A percentile compares a stretch with the other conserved stretches of the same genome.
phyloP scores from a whole-genome alignment of 2,113 vertebrate species.

The Osmerus eperlanus region DNA sequence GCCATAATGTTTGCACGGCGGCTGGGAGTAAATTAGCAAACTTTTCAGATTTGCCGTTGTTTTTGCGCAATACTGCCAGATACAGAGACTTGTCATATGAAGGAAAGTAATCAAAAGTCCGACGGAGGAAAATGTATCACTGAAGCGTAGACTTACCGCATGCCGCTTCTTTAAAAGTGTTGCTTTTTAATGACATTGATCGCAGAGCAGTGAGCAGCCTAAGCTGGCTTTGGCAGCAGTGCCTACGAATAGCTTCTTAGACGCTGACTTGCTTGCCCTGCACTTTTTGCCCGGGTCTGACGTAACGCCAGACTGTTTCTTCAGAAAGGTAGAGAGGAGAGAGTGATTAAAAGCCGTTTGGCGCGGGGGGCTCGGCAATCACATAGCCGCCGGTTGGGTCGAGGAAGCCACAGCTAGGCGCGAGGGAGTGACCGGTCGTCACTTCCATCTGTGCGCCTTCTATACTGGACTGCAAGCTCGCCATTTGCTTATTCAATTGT shows the following conservation, averaged over 20 bases:
- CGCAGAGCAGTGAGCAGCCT: conserved; percentile 58
- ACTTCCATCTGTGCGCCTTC: conserved; percentile 44
- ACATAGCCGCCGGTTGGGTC: conserved; percentile 45
- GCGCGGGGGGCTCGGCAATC: conserved; percentile 17
- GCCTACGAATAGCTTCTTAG: conserved; percentile 68
- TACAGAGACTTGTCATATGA: conserved; percentile 66
- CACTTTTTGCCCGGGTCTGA: conserved; percentile 68
- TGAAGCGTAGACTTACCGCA: conserved; percentile 65
- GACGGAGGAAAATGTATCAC: conserved; percentile 45
- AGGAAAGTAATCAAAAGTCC: conserved; percentile 48
- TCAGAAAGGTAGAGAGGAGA: conserved; percentile 64
- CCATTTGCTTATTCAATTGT: too few relatives aligned
- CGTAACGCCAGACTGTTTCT: conserved; percentile 70
- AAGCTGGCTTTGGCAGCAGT: conserved; percentile 69
- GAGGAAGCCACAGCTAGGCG: conserved; percentile 41
- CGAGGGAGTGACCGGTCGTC: conserved; percentile 41
- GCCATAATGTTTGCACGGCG: conserved; percentile 49
- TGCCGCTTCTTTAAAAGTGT: conserved; percentile 57
- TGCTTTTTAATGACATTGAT: conserved; percentile 60
- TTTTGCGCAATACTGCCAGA: conserved; percentile 59
- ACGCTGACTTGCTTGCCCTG: conserved; percentile 70
- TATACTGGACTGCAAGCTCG: conserved; percentile 21
- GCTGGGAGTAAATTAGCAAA: conserved; percentile 41
- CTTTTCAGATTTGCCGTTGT: conserved; percentile 44
- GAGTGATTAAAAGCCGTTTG: conserved; percentile 4